Evolutionary conservation across 2,888 invertebrate species (phyloP).

Genomic region (Cataglyphis cursor): DNA sequence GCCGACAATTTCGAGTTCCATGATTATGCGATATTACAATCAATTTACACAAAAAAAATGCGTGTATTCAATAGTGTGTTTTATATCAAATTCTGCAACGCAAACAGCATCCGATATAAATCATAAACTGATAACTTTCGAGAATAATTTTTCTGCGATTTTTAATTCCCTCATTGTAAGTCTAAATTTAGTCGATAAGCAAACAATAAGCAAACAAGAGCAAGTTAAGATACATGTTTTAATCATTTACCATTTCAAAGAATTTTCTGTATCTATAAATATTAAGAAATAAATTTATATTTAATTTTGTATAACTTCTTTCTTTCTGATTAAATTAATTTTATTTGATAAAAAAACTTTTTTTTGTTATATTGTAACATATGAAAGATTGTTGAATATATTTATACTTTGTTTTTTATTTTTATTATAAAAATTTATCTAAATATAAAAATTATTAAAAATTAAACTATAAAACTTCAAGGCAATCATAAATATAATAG

Average conservation of each 20-base stretch:
- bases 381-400: not conserved
- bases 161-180: not conserved
- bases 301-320: not conserved
- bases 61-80: not conserved
- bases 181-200: not conserved
- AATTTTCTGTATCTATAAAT: not conserved
- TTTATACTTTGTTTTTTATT: not conserved
- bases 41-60: conserved; percentile 23
- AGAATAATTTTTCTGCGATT: not conserved
- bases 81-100: conserved; percentile 15
- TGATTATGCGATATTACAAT: conserved; percentile 49
- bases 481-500: not conserved
- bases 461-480: not conserved
- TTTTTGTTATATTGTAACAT: not conserved
- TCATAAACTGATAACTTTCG: not conserved
- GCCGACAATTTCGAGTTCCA: conserved; percentile 28
- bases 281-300: conserved; percentile 1
- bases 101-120: conserved; percentile 17
- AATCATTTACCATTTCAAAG: not conserved
- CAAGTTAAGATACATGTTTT: not conserved
- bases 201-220: not conserved
- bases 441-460: not conserved
- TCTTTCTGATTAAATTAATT: not conserved
- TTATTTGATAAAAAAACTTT: not conserved
- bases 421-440: not conserved